phyloP scores from a whole-genome alignment of 2,888 invertebrate genomes.

The Machimus rusticus region DNA sequence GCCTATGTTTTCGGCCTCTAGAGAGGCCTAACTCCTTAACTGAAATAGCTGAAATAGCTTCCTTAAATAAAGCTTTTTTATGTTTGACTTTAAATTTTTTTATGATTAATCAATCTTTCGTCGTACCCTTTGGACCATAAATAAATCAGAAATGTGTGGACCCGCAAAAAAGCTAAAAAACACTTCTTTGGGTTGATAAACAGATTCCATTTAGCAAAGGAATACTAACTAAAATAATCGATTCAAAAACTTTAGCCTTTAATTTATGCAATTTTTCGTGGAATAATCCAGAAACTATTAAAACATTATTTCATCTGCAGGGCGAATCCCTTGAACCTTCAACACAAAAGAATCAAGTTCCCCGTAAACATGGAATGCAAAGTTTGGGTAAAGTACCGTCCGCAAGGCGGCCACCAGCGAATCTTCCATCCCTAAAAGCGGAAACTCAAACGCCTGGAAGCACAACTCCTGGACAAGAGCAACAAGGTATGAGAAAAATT shows the following conservation, averaged over 20 bases:
- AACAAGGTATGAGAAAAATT: constrained; percentile 36
- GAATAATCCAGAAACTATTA: background rate
- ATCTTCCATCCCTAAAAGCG: constrained; percentile 98
- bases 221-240: background rate
- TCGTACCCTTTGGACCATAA: too few relatives aligned
- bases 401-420: constrained; percentile 97
- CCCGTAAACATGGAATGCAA: constrained; percentile 99
- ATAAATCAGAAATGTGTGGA: too few relatives aligned
- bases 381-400: constrained; percentile 98
- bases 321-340: constrained; percentile 88
- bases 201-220: background rate
- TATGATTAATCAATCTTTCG: too few relatives aligned
- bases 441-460: constrained; percentile 70
- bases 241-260: background rate
- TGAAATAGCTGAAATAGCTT: too few relatives aligned
- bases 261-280: background rate
- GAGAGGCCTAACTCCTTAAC: too few relatives aligned
- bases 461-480: constrained; percentile 45
- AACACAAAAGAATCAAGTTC: constrained; percentile 86
- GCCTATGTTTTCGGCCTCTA: too few relatives aligned
- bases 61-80: too few relatives aligned
- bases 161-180: too few relatives aligned
- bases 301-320: constrained; percentile 62
- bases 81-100: too few relatives aligned
- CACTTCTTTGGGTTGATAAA: too few relatives aligned